Percentiles rank a stretch among this genome's conserved stretches.
These are phyloP conservation scores for Drosophila neutralis DNA, from an alignment of 2,888 invertebrate genomes.

Conservation along the genomic window DNA sequence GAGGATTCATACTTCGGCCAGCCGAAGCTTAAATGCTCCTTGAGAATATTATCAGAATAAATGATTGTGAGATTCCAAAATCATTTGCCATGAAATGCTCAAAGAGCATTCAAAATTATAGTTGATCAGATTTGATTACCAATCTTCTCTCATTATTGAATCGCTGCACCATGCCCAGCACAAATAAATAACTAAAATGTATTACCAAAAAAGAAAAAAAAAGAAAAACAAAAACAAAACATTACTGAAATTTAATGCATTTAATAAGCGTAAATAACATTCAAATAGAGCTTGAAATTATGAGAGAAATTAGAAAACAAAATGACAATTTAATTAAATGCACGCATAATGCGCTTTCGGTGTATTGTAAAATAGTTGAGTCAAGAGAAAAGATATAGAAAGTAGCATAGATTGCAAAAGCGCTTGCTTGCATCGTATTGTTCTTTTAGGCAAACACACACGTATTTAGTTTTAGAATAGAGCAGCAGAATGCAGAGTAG, in stretches of 20 bases:
- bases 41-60: conserved; percentile 18
- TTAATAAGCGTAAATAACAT: conserved; percentile 75
- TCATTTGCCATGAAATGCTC: conserved; percentile 20
- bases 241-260: conserved; percentile 75
- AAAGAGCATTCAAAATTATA: conserved; percentile 33
- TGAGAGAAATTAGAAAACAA: conserved; percentile 28
- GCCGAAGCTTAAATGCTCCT: conserved; percentile 38
- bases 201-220: conserved; percentile 17
- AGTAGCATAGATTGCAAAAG: conserved; percentile 5
- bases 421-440: conserved; percentile 46
- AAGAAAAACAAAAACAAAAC: not conserved
- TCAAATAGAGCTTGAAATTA: conserved; percentile 69
- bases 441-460: conserved; percentile 14
- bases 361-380: conserved; percentile 68
- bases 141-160: conserved; percentile 21
- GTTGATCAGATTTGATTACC: conserved; percentile 11
- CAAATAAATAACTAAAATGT: conserved; percentile 19
- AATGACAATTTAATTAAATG: conserved; percentile 32
- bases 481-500: conserved; percentile 28
- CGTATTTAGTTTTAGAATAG: conserved; percentile 45
- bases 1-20: conserved; percentile 32
- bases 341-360: conserved; percentile 59
- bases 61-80: conserved; percentile 9
- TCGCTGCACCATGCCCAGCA: conserved; percentile 34
- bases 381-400: conserved; percentile 25